Conservation (phyloP, 2,888 invertebrate species). For the Oscheius onirici region DNA sequence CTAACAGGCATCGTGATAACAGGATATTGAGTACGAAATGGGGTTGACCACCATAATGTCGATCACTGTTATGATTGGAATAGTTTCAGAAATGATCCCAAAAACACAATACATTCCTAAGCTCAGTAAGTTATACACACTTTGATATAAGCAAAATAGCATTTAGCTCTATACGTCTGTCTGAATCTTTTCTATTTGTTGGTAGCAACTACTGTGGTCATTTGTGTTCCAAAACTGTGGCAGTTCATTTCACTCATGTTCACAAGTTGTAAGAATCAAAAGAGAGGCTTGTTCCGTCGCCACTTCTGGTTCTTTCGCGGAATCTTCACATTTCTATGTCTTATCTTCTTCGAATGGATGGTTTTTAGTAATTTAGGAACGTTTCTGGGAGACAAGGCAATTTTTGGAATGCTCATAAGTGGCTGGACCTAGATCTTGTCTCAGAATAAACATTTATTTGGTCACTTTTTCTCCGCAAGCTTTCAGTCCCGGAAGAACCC, state of each 20-base stretch:
- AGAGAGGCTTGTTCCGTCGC: constrained; percentile 32
- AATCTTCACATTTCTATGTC: constrained; percentile 25
- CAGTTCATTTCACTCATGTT: constrained; percentile 13
- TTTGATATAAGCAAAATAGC: not conserved
- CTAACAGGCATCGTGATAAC: not conserved
- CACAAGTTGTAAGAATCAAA: constrained; percentile 12
- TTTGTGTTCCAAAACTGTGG: constrained; percentile 18
- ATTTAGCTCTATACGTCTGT: constrained; percentile 17
- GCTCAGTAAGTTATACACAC: not conserved
- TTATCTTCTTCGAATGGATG: not conserved
- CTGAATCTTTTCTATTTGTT: not conserved
- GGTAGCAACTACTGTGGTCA: not conserved
- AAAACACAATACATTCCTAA: constrained; percentile 13
- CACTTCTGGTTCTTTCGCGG: constrained; percentile 36
- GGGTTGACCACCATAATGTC: constrained; percentile 26
- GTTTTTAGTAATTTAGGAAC: not conserved
- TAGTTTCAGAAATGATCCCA: constrained; percentile 14
- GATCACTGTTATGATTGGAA: constrained; percentile 1
- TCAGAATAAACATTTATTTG: not conserved
- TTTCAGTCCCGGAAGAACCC: not conserved
- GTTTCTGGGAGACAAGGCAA: not conserved
- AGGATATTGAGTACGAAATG: constrained; percentile 2
- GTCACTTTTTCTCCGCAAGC: not conserved
- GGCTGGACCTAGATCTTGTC: not conserved
- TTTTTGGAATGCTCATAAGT: not conserved